Conservation (phyloP, 2,797 vertebrate species). For the Luscinia megarhynchos region DNA sequence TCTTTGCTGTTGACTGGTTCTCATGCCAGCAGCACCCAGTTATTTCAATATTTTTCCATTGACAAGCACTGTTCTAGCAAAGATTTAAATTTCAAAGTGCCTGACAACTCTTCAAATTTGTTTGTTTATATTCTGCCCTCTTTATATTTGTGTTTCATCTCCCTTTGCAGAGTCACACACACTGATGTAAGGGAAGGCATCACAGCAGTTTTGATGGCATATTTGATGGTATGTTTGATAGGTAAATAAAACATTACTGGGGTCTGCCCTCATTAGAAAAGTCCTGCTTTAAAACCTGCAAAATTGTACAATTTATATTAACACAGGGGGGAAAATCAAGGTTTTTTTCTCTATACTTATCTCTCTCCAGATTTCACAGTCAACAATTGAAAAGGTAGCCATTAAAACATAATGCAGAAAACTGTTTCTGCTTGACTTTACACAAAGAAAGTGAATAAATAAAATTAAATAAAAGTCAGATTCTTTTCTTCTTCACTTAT, state of each 20-base stretch:
- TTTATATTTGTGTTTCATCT: neutral
- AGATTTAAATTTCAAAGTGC: slow-evolving; percentile 27
- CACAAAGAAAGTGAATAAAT: neutral
- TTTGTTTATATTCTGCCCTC: neutral
- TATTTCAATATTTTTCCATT: neutral
- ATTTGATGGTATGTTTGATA: neutral
- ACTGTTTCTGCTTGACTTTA: neutral
- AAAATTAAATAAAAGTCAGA: neutral
- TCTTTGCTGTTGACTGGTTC: neutral
- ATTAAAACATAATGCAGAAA: neutral
- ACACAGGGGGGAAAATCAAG: neutral
- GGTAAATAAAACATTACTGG: neutral
- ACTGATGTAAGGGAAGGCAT: neutral
- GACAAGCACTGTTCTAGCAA: neutral
- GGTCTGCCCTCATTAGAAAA: neutral
- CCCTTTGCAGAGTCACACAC: neutral
- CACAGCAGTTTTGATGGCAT: neutral
- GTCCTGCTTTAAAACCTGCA: neutral
- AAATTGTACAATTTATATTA: neutral
- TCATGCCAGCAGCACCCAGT: neutral
- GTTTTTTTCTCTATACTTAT: neutral
- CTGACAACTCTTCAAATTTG: neutral
- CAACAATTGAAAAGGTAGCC: neutral
- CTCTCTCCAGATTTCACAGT: neutral
- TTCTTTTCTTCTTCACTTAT: neutral